These are phyloP conservation scores for Tupaia chinensis DNA, from an alignment of 2,113 vertebrate species.

Conservation along the genomic window DNA sequence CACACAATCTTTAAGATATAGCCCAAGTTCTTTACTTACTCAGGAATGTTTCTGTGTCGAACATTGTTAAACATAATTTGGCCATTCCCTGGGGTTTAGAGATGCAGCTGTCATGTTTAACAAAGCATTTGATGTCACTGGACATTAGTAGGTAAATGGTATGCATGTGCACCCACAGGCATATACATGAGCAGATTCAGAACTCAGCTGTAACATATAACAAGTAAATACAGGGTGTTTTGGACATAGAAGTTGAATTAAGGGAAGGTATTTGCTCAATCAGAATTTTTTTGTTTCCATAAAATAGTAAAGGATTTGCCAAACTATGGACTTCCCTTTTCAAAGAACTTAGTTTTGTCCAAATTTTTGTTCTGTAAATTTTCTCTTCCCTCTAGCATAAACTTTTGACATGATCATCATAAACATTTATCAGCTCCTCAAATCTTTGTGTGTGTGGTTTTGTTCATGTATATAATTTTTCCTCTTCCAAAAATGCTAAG, in stretches of 20 bases:
- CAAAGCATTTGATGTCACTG: neutral
- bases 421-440: neutral
- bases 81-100: neutral
- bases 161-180: neutral
- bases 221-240: neutral
- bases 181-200: neutral
- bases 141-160: neutral
- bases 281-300: neutral
- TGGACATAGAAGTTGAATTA: neutral
- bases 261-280: neutral
- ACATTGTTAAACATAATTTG: neutral
- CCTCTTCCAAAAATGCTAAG: conserved; percentile 44
- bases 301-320: neutral
- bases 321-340: neutral
- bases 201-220: neutral
- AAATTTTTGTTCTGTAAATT: neutral
- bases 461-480: neutral
- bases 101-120: neutral
- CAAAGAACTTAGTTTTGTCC: neutral
- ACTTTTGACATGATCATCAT: neutral
- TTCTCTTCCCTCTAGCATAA: neutral
- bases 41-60: neutral
- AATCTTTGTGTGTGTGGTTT: neutral
- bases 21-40: neutral
- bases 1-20: neutral